Base-by-base conservation (phyloP, 2,797 vertebrate genomes). In the Coreius guichenoti region DNA sequence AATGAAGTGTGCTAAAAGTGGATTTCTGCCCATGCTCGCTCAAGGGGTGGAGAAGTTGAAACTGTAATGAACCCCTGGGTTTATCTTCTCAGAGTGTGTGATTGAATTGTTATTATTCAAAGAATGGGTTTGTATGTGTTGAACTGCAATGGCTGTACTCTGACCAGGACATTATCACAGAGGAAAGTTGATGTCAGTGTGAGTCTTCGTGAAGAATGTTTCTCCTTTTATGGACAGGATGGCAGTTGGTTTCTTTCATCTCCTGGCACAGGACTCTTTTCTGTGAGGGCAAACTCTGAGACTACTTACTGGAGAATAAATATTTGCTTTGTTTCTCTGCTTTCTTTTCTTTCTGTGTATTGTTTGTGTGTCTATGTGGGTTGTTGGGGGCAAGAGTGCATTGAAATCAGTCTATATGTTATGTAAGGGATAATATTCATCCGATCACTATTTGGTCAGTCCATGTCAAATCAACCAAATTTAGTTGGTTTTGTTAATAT, bases 151-250 rank as follows among this genome's bases (percentile, higher is more conserved):
- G 43, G 69, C n/a, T 78, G 79, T 65, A 43, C 54, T 51, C 26
- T 80, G 56, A 78, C 45, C 29, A 26, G 65, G 47, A 67, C 58
- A 33, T 78, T 58, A 82, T 87, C 75, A 39, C 76, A 56, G 70
- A 23, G 82, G 67, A 85, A 65, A 49, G 21, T 81, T 4, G 47
- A 61, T 56, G 33, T 36, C 83, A 51, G 65, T 12, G 45, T 39
- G 45, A 61, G 73, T 65, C 68, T 68, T 39, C 16, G 72, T 81
- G 58, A 68, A 69, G 70, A 83, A 82, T 33, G 75, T 16, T 16
- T 83, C 61, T 82, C 87, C 87, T 86, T 90, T 87, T 87, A 89
- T 67, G 87, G 89, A 31, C 83, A 81, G 70, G 33, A 45, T 84
- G 80, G 84, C 81, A 83, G 79, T 84, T 77, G 79, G 45, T 76